Evolutionary conservation across 1,140 invertebrate genomes (phyloP).

Genomic region (Melipona quadrifasciata): DNA sequence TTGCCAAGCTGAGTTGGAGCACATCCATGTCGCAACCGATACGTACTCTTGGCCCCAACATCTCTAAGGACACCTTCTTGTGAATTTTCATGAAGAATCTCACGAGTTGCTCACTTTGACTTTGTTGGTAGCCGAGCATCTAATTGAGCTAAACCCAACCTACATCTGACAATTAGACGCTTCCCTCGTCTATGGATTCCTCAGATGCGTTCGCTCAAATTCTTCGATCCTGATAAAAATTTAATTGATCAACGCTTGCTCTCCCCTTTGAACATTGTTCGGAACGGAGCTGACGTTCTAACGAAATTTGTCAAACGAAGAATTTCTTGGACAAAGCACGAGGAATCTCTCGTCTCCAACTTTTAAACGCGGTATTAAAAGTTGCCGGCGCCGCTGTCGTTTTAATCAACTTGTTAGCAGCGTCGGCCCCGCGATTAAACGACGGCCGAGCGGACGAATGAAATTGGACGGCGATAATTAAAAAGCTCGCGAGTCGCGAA

Average conservation of each 20-base stretch:
- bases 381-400: not conserved
- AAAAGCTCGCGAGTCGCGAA: not conserved
- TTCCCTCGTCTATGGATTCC: not conserved
- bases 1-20: too few species aligned
- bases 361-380: not conserved
- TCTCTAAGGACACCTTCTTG: too few species aligned
- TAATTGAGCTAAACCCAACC: too few species aligned
- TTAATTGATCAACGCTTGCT: not conserved
- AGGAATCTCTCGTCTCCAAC: not conserved
- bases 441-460: not conserved
- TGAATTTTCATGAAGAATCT: too few species aligned
- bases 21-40: too few species aligned
- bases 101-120: too few species aligned
- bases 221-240: not conserved
- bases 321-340: not conserved
- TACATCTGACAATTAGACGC: not conserved
- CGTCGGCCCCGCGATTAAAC: not conserved
- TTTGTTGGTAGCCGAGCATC: too few species aligned
- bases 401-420: constrained; percentile 13
- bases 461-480: constrained; percentile 12
- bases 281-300: not conserved
- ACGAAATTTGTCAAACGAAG: not conserved
- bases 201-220: not conserved
- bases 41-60: too few species aligned
- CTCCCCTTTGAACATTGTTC: not conserved